Evolutionary conservation across 2,888 invertebrate species (phyloP).

Genomic region (Julus scanicus): DNA sequence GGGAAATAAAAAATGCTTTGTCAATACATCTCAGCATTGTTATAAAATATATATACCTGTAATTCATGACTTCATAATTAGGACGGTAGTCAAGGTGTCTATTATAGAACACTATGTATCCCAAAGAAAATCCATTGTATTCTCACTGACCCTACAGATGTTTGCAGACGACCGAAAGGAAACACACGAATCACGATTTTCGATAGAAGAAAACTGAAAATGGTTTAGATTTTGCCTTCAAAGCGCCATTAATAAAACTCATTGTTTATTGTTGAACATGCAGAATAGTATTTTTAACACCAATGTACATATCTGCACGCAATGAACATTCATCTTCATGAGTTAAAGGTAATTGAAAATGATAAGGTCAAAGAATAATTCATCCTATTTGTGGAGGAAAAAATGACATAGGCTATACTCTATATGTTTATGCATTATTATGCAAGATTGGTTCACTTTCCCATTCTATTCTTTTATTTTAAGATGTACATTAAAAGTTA

Average conservation of each 20-base stretch:
- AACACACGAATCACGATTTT: not conserved
- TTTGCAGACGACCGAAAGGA: constrained; percentile 7
- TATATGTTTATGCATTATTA: not conserved
- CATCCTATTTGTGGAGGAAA: not conserved
- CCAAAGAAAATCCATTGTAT: constrained; percentile 18
- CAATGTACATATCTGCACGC: not conserved
- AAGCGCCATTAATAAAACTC: not conserved
- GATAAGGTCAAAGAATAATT: constrained; percentile 2
- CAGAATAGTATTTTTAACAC: not conserved
- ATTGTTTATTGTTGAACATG: constrained; percentile 9
- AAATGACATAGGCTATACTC: not conserved
- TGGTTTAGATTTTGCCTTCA: not conserved
- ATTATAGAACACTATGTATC: constrained; percentile 17
- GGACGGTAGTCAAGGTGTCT: constrained; percentile 39
- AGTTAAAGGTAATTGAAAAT: constrained; percentile 5
- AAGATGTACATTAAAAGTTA: no score
- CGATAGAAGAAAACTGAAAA: not conserved
- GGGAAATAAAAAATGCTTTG: constrained; percentile 5
- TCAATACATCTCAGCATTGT: constrained; percentile 38
- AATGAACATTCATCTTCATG: not conserved
- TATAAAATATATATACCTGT: constrained; percentile 3
- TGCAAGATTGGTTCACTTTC: not conserved
- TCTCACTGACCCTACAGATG: constrained; percentile 22
- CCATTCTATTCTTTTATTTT: not conserved
- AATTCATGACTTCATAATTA: constrained; percentile 32